Conservation (phyloP, 2,888 invertebrate species). For the Plutella xylostella region DNA sequence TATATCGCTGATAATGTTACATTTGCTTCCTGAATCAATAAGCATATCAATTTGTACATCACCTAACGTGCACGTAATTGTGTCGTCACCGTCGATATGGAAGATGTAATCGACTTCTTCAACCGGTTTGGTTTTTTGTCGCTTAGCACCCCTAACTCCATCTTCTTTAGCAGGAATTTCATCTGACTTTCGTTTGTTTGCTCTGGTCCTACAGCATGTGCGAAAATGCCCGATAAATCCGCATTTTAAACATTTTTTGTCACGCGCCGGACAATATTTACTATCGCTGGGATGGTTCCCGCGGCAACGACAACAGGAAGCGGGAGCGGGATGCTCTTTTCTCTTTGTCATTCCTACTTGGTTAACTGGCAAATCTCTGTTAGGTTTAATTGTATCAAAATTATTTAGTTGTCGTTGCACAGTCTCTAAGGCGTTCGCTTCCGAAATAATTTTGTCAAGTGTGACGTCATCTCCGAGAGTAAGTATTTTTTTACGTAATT, state of each 20-base stretch:
- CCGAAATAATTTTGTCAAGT: conserved; percentile 11
- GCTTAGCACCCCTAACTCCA: background rate
- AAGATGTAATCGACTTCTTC: background rate
- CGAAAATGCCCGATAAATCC: background rate
- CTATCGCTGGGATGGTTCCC: background rate
- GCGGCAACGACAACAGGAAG: background rate
- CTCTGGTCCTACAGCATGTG: background rate
- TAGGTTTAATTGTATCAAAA: background rate
- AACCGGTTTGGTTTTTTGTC: background rate
- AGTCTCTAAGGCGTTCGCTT: conserved; percentile 16
- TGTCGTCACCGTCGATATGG: too few relatives aligned
- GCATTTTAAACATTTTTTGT: background rate
- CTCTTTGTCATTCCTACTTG: background rate
- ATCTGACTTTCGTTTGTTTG: background rate
- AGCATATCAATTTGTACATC: conserved; percentile 14
- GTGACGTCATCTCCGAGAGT: conserved; percentile 9
- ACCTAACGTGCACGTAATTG: conserved; percentile 14
- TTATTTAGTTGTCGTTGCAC: background rate
- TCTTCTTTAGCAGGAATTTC: too few relatives aligned
- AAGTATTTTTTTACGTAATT: conserved; percentile 16
- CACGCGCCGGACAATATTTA: background rate
- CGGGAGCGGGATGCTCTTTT: too few relatives aligned
- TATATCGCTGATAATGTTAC: conserved; percentile 16
- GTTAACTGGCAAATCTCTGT: background rate
- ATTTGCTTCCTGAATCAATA: conserved; percentile 19